Evolutionary conservation across 2,113 vertebrate genomes (phyloP).

Genomic region (Pelecanus crispus): DNA sequence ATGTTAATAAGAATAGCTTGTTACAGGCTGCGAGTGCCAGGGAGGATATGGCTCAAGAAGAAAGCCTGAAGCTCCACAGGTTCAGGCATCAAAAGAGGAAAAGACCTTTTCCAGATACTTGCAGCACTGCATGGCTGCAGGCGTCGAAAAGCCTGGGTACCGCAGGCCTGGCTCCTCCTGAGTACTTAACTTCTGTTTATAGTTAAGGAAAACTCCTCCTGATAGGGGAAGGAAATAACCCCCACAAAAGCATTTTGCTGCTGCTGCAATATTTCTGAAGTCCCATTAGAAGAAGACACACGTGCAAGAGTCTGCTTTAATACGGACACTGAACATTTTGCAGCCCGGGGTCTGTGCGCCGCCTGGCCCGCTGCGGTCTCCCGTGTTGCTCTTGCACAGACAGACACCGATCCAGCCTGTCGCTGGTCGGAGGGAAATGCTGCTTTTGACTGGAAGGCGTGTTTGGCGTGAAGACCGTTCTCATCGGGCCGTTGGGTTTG

Average conservation of each 20-base stretch:
- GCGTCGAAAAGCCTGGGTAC: neutral
- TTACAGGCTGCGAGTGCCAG: neutral
- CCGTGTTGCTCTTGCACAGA: neutral
- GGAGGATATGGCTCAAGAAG: conserved; percentile 13
- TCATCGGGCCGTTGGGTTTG: neutral
- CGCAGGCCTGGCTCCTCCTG: neutral
- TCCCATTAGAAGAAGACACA: neutral
- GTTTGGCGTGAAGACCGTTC: neutral
- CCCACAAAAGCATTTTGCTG: conserved; percentile 12
- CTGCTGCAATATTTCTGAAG: conserved; percentile 15
- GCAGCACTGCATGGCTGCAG: neutral
- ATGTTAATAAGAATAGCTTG: conserved; percentile 4
- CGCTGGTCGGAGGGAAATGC: neutral
- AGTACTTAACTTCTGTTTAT: conserved; percentile 16
- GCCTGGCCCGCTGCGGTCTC: neutral
- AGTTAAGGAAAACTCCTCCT: neutral
- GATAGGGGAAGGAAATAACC: conserved; percentile 20
- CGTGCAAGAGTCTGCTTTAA: neutral
- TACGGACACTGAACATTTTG: rapidly evolving
- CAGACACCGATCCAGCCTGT: rapidly evolving
- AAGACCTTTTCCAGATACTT: conserved; percentile 4
- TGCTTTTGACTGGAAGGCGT: neutral
- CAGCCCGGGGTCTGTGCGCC: rapidly evolving
- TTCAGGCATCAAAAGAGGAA: conserved; percentile 41
- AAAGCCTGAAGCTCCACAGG: conserved; percentile 24